A percentile compares a stretch with the other conserved stretches of the same genome.
These are phyloP conservation scores for Phylloscopus trochiloides DNA, from an alignment of 2,113 vertebrate genomes.

Conservation along the genomic window DNA sequence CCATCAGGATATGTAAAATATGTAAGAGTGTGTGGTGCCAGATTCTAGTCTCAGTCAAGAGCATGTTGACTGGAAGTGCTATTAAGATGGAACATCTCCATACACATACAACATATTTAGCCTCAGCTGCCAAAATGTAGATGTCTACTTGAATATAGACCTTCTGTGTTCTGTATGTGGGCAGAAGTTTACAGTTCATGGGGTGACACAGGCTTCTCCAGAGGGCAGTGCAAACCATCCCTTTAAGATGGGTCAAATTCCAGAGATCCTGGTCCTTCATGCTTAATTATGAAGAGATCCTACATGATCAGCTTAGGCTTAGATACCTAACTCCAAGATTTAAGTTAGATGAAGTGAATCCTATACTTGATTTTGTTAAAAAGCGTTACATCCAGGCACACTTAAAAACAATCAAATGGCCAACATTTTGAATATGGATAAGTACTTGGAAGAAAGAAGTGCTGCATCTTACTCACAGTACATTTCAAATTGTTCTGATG, in stretches of 20 bases:
- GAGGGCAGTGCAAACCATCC: not conserved
- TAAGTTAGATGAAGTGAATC: not conserved
- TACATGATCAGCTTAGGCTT: not conserved
- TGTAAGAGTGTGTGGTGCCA: not conserved
- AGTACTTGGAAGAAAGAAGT: not conserved
- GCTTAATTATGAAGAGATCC: not conserved
- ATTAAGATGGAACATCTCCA: not conserved
- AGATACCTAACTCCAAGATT: not conserved
- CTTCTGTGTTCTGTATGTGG: not conserved
- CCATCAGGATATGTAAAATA: not conserved
- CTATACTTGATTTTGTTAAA: slow-evolving; percentile 22
- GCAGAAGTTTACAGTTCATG: not conserved
- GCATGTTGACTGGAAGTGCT: not conserved
- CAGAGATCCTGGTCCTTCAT: not conserved
- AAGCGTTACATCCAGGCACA: not conserved
- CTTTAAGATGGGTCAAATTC: not conserved
- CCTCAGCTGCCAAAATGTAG: not conserved
- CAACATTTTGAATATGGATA: not conserved
- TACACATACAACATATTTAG: not conserved
- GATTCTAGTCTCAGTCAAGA: not conserved
- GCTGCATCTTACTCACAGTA: not conserved
- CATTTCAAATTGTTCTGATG: not conserved
- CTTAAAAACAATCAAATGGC: not conserved
- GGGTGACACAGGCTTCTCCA: not conserved
- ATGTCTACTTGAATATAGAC: not conserved